These are phyloP conservation scores for Acronicta leporina DNA, from an alignment of 2,888 invertebrate genomes.

Conservation along the genomic window DNA sequence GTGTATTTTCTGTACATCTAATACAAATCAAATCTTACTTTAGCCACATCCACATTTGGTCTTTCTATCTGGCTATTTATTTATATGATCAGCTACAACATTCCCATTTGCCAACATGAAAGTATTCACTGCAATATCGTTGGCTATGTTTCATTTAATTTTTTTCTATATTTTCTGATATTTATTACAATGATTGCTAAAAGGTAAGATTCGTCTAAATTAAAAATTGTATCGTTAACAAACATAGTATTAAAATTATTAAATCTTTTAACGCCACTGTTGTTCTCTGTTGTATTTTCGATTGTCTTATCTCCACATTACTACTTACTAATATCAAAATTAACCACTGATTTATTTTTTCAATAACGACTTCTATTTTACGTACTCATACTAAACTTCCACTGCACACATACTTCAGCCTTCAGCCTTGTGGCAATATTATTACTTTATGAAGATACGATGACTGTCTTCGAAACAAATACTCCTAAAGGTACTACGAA, in stretches of 20 bases:
- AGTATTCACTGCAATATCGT: constrained; percentile 29
- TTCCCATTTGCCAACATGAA: constrained; percentile 28
- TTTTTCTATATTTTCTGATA: constrained; percentile 21
- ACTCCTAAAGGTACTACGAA: neutral
- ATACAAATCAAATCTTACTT: constrained; percentile 44
- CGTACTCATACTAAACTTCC: constrained; percentile 58
- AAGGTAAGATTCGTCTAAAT: constrained; percentile 48
- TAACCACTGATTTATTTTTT: constrained; percentile 36
- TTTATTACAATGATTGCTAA: constrained; percentile 17
- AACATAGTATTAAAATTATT: constrained; percentile 26
- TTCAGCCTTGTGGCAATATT: constrained; percentile 36
- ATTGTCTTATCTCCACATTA: constrained; percentile 47
- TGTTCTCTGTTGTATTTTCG: constrained; percentile 56
- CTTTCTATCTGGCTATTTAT: constrained; percentile 39
- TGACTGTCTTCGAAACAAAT: constrained; percentile 29
- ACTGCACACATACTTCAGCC: constrained; percentile 54
- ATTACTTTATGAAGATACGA: constrained; percentile 21
- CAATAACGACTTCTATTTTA: constrained; percentile 26
- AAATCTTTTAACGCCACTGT: constrained; percentile 52
- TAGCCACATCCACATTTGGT: constrained; percentile 35
- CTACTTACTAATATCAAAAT: constrained; percentile 35
- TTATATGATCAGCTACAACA: constrained; percentile 26
- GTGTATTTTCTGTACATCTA: constrained; percentile 43
- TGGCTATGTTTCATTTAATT: constrained; percentile 19
- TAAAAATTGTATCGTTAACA: constrained; percentile 25